Evolutionary conservation across 2,888 invertebrate genomes (phyloP), one percentile per base, ranked within the genome.

Genomic region (Agrotis ipsilon): DNA sequence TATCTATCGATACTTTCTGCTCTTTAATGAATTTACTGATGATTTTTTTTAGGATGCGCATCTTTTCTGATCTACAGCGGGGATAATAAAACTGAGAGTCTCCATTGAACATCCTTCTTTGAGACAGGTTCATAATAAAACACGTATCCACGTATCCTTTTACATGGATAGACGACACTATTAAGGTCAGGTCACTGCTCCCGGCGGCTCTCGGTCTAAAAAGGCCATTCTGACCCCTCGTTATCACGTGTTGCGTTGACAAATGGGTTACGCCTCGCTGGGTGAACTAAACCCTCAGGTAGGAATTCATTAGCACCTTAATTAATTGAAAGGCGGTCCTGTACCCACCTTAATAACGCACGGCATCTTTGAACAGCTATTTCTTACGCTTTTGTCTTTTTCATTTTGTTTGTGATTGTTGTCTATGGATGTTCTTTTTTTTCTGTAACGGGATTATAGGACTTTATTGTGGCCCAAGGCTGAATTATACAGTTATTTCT

Each of bases 281-380:
- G 75, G 75, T 46, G 80, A 82, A 76, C 75, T 76, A 79, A 80
- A 81, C 87, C 90, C 88, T 84, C 83, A 87, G 91, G 90, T 88
- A 86, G 88, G 86, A 90, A 92, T 92, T 93, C 90, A 94, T 94
- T 94, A 94, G 89, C 80, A 82, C 86, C 87, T 87, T 92, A 93
- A 94, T 93, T 94, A 95, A 95, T 94, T 92, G 90, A 88, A 84
- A 90, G 93, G 92, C 90, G 92, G 91, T 75, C 83, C 86, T 81
- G 80, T 83, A 78, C 76, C 87, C 89, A 86, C 86, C 88, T 85
- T 88, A 90, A 91, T 87, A 83, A 80, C 79, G 62, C 78, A 77
- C 87, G 87, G 87, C 66, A 74, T 81, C 84, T 86, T 88, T 83
- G 85, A 90, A 84, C 75, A 75, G 72, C 69, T 73, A 79, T 75